These are phyloP conservation scores for Agrochola litura DNA, from an alignment of 2,888 invertebrate genomes.

Conservation along the genomic window DNA sequence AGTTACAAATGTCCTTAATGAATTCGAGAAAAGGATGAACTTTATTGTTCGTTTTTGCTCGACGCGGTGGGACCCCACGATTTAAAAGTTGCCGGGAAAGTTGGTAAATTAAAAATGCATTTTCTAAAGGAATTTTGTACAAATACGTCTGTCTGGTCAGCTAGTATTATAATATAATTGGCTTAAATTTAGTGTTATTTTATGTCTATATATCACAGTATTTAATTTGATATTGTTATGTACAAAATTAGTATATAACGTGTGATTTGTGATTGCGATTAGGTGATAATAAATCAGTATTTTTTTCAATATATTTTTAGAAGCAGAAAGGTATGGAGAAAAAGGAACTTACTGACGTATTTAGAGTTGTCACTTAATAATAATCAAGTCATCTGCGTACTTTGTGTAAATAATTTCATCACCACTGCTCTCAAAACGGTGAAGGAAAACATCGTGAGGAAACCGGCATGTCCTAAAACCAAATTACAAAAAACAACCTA, in stretches of 20 bases:
- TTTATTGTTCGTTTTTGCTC: no score
- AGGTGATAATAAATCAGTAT: constrained; percentile 48
- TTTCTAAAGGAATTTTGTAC: no score
- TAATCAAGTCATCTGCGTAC: not conserved
- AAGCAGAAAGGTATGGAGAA: not conserved
- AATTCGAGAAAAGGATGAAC: no score
- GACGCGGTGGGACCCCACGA: no score
- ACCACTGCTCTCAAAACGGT: no score
- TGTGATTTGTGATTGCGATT: constrained; percentile 52
- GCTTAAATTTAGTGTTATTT: constrained; percentile 43
- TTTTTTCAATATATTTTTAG: constrained; percentile 11
- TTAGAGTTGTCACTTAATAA: not conserved
- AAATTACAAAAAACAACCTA: not conserved
- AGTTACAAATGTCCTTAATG: no score
- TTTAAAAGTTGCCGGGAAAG: no score
- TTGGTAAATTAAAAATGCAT: not conserved
- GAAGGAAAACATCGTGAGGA: no score
- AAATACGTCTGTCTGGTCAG: no score
- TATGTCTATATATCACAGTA: constrained; percentile 33
- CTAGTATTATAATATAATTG: no score
- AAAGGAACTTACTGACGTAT: not conserved
- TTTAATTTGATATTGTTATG: constrained; percentile 48
- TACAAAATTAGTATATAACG: constrained; percentile 41
- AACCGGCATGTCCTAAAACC: no score
- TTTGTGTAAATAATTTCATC: no score